A percentile compares a stretch with the other conserved stretches of the same genome.
Conservation (phyloP, 2,888 invertebrate genomes). For the Watsonalla cultraria region DNA sequence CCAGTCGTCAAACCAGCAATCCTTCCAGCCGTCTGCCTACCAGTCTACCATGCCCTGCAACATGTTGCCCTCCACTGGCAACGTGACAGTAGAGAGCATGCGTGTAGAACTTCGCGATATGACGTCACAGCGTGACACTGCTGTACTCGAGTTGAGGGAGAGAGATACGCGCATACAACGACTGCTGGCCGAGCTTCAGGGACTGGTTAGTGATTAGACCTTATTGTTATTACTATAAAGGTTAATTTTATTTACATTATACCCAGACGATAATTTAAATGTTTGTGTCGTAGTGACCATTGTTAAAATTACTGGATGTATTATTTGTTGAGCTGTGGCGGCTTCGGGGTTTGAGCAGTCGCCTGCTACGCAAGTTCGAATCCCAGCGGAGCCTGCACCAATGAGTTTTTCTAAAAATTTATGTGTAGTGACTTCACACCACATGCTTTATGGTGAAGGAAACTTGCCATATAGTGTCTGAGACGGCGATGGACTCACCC, state of each 20-base stretch:
- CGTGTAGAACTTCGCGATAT: conserved; percentile 60
- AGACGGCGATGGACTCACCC: too few species aligned
- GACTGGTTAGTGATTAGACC: conserved; percentile 65
- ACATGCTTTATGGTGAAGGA: too few species aligned
- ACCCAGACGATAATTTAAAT: not conserved
- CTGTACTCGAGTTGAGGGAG: conserved; percentile 54
- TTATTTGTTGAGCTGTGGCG: too few species aligned
- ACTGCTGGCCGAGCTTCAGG: conserved; percentile 81
- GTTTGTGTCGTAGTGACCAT: too few species aligned
- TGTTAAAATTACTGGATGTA: too few species aligned
- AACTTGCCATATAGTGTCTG: too few species aligned
- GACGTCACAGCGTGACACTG: conserved; percentile 57
- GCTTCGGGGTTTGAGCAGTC: too few species aligned
- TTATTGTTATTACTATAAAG: not conserved
- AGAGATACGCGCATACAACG: conserved; percentile 83
- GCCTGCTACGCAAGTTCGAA: too few species aligned
- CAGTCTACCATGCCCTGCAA: not conserved
- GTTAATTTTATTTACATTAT: not conserved
- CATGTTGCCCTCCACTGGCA: conserved; percentile 4
- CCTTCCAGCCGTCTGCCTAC: too few species aligned
- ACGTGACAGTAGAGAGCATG: conserved; percentile 45
- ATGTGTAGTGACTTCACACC: too few species aligned
- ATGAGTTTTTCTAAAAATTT: too few species aligned
- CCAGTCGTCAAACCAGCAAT: not conserved
- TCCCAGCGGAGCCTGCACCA: too few species aligned